Base-by-base conservation (phyloP, 1,140 invertebrate genomes). In the Nylanderia fulva region DNA sequence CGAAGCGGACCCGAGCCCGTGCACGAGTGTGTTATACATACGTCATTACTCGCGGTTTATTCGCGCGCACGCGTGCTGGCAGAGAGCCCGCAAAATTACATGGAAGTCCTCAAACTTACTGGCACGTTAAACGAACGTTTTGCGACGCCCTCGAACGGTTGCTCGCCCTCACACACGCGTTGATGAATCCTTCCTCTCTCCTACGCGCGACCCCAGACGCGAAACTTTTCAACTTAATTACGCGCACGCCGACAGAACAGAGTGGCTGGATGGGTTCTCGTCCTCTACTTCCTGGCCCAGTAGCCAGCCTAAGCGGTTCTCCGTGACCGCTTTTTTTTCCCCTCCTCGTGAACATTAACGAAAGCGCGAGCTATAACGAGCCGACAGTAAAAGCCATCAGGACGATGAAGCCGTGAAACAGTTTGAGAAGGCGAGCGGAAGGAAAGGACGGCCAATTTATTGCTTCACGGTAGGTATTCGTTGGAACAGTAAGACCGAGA, bases 341-440 rank as follows among this genome's bases (percentile, higher is more conserved):
- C n/a, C n/a, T n/a, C n/a, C 76, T n/a, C 64, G 58, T 29, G 45
- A 15, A 56, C 64, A 83, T 89, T 83, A 83, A 88, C 84, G 88
- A 89, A 88, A 86, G 85, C 56, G 76, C 63, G 71, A 85, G 86
- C 85, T 89, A 86, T 86, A 89, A 89, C 33, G 76, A 88, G 15
- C 18, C 58, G 29, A 84, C 77, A 89, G 86, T 86, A 88, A 89
- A 79, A 52, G 52, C 84, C 68, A 58, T 86, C 52, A 83, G 64
- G 64, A 64, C 72, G 84, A 75, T 76, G 77, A 72, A 72, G 29
- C 69, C 36, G 48, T 71, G 72, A 72, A 61, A 56, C 60, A 75
- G 80, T 74, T 66, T 42, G 48, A 84, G 21, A 15, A 68, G 42
- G 33, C 15, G 39, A 45, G 29, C 24, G 68, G 58, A 76, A 61